These are phyloP conservation scores for Amphipyra berbera DNA, from an alignment of 2,888 invertebrate genomes.

Conservation along the genomic window DNA sequence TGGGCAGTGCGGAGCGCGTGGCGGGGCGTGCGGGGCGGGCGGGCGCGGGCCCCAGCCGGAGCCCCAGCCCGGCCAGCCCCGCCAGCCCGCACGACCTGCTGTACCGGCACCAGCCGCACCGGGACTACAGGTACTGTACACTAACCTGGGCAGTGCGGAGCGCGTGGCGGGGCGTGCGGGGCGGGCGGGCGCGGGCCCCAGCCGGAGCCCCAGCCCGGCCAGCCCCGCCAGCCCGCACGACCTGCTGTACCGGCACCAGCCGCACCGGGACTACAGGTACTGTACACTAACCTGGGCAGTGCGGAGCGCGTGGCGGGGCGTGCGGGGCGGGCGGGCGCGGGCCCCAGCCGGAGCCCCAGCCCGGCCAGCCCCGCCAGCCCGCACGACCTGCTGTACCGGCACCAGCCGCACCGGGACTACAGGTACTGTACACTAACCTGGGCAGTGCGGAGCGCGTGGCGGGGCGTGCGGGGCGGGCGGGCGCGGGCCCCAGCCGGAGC, in stretches of 20 bases:
- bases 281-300: slow-evolving; percentile 28
- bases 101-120: slow-evolving; percentile 38
- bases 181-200: slow-evolving; percentile 19
- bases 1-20: slow-evolving; percentile 26
- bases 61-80: slow-evolving; percentile 40
- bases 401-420: no score
- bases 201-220: slow-evolving; percentile 39
- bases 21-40: slow-evolving; percentile 17
- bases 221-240: no score
- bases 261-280: no score
- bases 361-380: no score
- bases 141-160: slow-evolving; percentile 24
- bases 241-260: slow-evolving; percentile 34
- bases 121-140: no score
- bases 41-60: slow-evolving; percentile 28
- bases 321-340: slow-evolving; percentile 25
- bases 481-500: slow-evolving; percentile 31
- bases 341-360: slow-evolving; percentile 29
- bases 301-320: slow-evolving; percentile 18
- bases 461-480: slow-evolving; percentile 18
- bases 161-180: slow-evolving; percentile 22
- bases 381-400: slow-evolving; percentile 36
- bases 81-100: slow-evolving; percentile 33
- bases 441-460: slow-evolving; percentile 22
- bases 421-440: no score